Evolutionary conservation across 1,140 invertebrate species (phyloP).

Genomic region (Ruditapes philippinarum): DNA sequence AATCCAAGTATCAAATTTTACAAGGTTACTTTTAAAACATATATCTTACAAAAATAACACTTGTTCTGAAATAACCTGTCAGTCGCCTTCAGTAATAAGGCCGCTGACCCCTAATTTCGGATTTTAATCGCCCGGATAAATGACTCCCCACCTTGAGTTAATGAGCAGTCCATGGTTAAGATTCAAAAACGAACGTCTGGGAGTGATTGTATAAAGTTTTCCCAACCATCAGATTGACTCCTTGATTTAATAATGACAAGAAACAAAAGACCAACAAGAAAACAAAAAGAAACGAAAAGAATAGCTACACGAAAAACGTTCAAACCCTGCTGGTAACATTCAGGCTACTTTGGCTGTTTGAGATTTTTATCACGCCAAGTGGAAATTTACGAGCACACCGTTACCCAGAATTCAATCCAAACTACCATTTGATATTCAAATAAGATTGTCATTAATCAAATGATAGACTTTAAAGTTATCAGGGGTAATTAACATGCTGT

Average conservation of each 20-base stretch:
- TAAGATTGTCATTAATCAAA: neutral
- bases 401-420: neutral
- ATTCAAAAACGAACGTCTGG: neutral
- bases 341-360: neutral
- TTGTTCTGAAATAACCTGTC: slow-evolving; percentile 12
- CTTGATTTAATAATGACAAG: slow-evolving; percentile 35
- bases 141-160: slow-evolving; percentile 47
- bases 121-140: slow-evolving; percentile 11
- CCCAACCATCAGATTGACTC: neutral
- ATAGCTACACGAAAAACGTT: neutral
- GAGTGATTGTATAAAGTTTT: slow-evolving; percentile 5
- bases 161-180: neutral
- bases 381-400: neutral
- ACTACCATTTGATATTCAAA: neutral
- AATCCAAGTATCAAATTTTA: slow-evolving; percentile 25
- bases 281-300: neutral
- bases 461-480: neutral
- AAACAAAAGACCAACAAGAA: slow-evolving; percentile 2
- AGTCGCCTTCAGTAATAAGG: slow-evolving; percentile 19
- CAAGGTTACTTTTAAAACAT: slow-evolving; percentile 38
- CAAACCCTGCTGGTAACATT: neutral
- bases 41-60: slow-evolving; percentile 51
- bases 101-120: slow-evolving; percentile 51
- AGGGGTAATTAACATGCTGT: neutral
- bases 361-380: neutral